Evolutionary conservation across 1,140 invertebrate genomes (phyloP).

Genomic region (Nasonia longicornis): DNA sequence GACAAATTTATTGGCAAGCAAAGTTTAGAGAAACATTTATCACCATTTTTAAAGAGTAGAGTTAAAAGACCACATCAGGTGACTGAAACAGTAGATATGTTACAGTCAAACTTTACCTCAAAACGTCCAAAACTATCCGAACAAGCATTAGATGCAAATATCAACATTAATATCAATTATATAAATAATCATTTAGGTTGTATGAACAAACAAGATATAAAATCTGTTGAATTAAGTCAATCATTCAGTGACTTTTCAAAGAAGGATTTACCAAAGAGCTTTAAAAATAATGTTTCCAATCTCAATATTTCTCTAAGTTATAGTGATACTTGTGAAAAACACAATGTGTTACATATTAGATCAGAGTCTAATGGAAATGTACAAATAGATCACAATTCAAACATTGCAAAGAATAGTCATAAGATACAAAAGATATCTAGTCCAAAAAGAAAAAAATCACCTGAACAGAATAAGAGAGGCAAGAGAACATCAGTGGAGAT

Average conservation of each 20-base stretch:
- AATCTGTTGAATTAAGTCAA: not conserved
- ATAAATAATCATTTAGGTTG: conserved; percentile 5
- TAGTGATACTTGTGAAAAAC: not conserved
- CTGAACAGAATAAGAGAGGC: not conserved
- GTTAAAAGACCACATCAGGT: not conserved
- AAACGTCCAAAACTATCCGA: not conserved
- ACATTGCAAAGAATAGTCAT: not conserved
- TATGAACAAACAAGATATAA: not conserved
- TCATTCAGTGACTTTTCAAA: conserved; percentile 8
- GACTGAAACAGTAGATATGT: not conserved
- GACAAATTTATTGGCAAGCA: not conserved
- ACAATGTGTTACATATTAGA: not conserved
- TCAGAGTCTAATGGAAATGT: not conserved
- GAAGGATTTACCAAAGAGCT: conserved; percentile 15
- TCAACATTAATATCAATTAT: not conserved
- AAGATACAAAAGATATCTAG: not conserved
- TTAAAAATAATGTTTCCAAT: conserved; percentile 6
- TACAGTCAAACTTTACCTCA: not conserved
- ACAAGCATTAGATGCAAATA: not conserved
- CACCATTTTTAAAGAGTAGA: not conserved
- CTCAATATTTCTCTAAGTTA: not conserved
- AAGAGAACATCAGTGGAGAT: not conserved
- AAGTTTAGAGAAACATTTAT: not conserved
- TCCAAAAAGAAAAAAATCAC: not conserved
- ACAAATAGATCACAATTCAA: not conserved